Conservation (phyloP, 2,888 invertebrate genomes). For the Cistogaster globosa region DNA sequence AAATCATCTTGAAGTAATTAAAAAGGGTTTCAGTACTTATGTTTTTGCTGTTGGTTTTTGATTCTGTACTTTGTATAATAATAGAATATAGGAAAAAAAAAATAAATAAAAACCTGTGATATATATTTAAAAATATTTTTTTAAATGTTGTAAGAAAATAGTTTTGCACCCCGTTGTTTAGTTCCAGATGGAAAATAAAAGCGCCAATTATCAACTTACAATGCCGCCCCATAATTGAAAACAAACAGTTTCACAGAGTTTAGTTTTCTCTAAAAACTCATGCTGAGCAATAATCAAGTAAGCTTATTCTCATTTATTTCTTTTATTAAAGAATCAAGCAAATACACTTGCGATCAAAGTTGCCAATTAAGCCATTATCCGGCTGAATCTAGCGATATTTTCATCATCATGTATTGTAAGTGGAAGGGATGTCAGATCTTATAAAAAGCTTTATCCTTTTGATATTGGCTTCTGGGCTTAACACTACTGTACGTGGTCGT, state of each 20-base stretch:
- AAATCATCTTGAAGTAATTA: conserved; percentile 64
- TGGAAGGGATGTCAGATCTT: no score
- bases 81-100: not conserved
- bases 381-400: no score
- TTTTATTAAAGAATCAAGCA: no score
- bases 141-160: conserved; percentile 3
- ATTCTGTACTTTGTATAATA: not conserved
- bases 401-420: no score
- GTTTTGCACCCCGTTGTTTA: not conserved
- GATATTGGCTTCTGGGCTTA: no score
- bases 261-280: conserved; percentile 4
- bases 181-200: conserved; percentile 4
- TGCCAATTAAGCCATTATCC: no score
- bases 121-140: conserved; percentile 7
- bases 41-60: not conserved
- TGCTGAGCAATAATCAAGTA: not conserved
- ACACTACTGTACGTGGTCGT: no score
- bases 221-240: conserved; percentile 53
- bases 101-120: no score
- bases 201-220: conserved; percentile 60
- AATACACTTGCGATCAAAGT: no score
- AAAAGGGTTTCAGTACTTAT: conserved; percentile 37
- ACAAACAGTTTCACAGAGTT: not conserved
- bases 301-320: conserved; percentile 25
- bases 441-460: no score